Evolutionary conservation across 2,888 invertebrate genomes (phyloP), one percentile per base, ranked within the genome.

Genomic region (Agrochola litura): DNA sequence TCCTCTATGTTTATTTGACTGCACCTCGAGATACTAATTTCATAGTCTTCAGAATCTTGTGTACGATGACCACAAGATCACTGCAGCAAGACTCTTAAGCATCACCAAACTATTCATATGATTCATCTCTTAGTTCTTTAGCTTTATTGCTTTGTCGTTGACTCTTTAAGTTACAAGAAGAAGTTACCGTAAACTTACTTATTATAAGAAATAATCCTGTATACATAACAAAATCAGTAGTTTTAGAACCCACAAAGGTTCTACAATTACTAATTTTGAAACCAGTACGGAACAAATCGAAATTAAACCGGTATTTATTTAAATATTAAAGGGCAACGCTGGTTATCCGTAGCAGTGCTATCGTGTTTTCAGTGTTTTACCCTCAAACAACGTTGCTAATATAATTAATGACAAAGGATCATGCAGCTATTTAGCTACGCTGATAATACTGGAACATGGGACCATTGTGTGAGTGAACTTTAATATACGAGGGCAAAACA

Each of bases 361-460:
- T 83, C 75, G 30, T 68, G 68, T 71, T 74, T 79, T 69, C 80
- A 67, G 58, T 30, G 12, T 66, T 69, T n/a, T 72, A 52, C 49
- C 68, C 67, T 61, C 41, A 56, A 83, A 83, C 49, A 83, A 73
- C 8, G 70, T 37, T 19, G 49, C 43, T 68, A 65, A 73, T 78
- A 56, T 68, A 68, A 69, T 79, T 58, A 67, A 83, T 66, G 66
- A 80, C 69, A 80, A 76, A 70, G 81, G 67, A 71, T 67, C 65
- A 70, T 80, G 72, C 83, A 79, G 65, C 69, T 70, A 72, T 72
- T 41, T 52, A 65, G 72, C 16, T 8, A 37, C 52, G 54, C 46
- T 49, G 69, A 67, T 65, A 76, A 69, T 49, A 54, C 12, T 43
- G 25, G 30, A 56, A 69, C 60, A 79, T 60, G 22, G 63, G 10